Base-by-base conservation (phyloP, 1,140 invertebrate species). In the Drosophila lini region DNA sequence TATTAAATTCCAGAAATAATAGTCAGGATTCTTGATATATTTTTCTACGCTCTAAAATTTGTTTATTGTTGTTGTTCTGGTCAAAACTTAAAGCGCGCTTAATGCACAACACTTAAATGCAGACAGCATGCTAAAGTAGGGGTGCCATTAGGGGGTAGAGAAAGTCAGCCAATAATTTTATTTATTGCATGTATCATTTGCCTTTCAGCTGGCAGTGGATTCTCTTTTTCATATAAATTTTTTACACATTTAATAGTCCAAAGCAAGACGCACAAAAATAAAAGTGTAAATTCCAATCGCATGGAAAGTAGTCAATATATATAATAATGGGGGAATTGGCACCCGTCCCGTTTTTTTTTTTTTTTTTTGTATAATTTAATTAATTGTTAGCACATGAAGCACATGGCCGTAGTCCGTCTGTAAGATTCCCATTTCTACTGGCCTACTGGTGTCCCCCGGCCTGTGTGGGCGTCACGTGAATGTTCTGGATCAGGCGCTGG, bases 401-500 rank as follows among this genome's bases (percentile, higher is more conserved):
- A 82, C 64, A 68, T 76, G 75, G 75, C 80, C 74, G 61, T 67
- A 63, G 70, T 85, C 75, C 40, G 41, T 55, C 44, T 60, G 50
- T 47, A 34, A 42, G 42, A 53, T 50, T 73, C 41, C 28, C 31
- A 58, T 10, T 53, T 53, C 42, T 81, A 91, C 71, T 91, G 90
- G 56, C 74, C 55, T 90, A 91, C 76, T 91, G 90, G 65, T 86
- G 83, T 25, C 75, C 77, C 11, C 76, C 76, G 19, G 76, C 68
- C 58, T 83, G 83, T 50, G 91, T 85, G 58, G 81, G 82, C 25
- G 91, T 84, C 28, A 91, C 80, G 32, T 92, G 91, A 71, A 91
- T 91, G 63, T 92, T 92, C 68, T 92, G 89, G 32, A 91, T 90
- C 32, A 92, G 63, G 11, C 91, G 91, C 60, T 92, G 91, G 5